phyloP scores from a whole-genome alignment of 1,140 invertebrate genomes.

The Platyscapa corneri region DNA sequence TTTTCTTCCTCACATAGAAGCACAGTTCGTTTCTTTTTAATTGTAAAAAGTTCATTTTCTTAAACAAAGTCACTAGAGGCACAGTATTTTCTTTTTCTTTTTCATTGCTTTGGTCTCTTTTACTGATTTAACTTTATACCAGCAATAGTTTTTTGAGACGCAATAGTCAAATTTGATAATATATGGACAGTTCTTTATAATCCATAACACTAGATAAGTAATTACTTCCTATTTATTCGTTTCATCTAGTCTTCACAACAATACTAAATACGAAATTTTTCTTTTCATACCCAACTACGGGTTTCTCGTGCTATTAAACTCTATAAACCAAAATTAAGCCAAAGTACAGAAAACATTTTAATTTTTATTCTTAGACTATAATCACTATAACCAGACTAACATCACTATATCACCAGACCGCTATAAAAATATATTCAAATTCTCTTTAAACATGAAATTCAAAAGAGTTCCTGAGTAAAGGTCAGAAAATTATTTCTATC shows the following conservation, averaged over 20 bases:
- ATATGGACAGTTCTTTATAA: not conserved
- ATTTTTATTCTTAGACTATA: slow-evolving; percentile 2
- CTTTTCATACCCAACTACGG: not conserved
- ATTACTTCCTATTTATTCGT: not conserved
- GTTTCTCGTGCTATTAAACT: not conserved
- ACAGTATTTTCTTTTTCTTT: not conserved
- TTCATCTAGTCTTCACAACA: no score
- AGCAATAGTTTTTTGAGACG: not conserved
- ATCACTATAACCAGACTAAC: slow-evolving; percentile 22
- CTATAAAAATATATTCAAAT: not conserved
- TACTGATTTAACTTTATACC: not conserved
- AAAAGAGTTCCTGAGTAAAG: not conserved
- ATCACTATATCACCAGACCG: slow-evolving; percentile 19
- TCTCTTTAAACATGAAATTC: not conserved
- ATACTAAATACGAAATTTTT: not conserved
- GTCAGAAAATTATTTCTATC: not conserved
- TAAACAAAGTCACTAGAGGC: not conserved
- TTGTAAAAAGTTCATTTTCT: not conserved
- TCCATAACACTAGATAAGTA: not conserved
- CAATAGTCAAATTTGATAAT: not conserved
- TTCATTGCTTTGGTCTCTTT: not conserved
- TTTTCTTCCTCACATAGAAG: not conserved
- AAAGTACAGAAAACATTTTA: not conserved
- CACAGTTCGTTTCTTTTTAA: not conserved
- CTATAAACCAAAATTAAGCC: not conserved